These are phyloP conservation scores for Chrysina gloriosa DNA, from an alignment of 2,888 invertebrate genomes.

Conservation along the genomic window DNA sequence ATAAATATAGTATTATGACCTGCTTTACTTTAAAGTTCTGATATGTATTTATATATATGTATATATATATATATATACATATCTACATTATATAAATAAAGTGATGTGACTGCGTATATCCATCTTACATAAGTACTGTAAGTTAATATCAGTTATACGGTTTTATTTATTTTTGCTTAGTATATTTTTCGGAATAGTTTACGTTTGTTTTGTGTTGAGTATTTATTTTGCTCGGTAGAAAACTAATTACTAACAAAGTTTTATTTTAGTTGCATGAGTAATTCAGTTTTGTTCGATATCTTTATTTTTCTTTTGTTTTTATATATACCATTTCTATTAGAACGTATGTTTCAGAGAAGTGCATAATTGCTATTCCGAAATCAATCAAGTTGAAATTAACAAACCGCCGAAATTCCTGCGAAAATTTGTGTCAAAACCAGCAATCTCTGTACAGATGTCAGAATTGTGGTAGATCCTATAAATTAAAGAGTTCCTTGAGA, in stretches of 20 bases:
- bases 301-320: neutral
- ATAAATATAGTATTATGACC: too few species aligned
- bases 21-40: too few species aligned
- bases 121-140: neutral
- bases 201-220: slow-evolving; percentile 6
- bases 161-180: slow-evolving; percentile 4
- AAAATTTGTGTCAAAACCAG: neutral
- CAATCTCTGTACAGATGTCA: slow-evolving; percentile 36
- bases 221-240: slow-evolving; percentile 31
- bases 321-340: slow-evolving; percentile 9
- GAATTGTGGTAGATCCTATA: slow-evolving; percentile 48
- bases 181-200: slow-evolving; percentile 18
- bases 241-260: slow-evolving; percentile 28
- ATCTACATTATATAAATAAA: too few species aligned
- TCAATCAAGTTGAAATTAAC: slow-evolving; percentile 20
- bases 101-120: neutral
- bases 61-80: too few species aligned
- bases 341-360: slow-evolving; percentile 37
- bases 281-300: neutral
- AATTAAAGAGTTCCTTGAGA: slow-evolving; percentile 49
- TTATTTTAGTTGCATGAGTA: slow-evolving; percentile 35
- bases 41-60: too few species aligned
- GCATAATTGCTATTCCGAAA: slow-evolving; percentile 27
- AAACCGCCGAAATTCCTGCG: slow-evolving; percentile 10
- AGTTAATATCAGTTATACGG: neutral